A percentile compares a stretch with the other conserved stretches of the same genome.
These are phyloP conservation scores for Lindbergichthys nudifrons DNA, from an alignment of 2,797 vertebrate genomes.

Conservation along the genomic window DNA sequence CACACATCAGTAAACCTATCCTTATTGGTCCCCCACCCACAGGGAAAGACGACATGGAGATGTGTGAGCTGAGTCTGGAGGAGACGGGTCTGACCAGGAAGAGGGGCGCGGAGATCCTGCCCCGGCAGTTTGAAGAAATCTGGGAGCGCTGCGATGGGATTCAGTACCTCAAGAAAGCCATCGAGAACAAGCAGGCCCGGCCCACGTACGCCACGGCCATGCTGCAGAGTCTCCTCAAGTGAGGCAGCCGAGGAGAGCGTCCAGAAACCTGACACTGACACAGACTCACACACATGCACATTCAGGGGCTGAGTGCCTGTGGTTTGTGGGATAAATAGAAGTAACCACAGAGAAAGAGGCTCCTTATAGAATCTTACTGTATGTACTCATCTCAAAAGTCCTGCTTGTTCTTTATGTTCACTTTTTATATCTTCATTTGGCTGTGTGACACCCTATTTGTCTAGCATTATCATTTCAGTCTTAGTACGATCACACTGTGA, in stretches of 20 bases:
- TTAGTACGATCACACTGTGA: conserved; percentile 37
- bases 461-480: conserved; percentile 25
- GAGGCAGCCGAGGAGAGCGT: conserved; percentile 50
- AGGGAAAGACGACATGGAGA: conserved; percentile 99
- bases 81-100: conserved; percentile 98
- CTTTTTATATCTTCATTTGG: conserved; percentile 56
- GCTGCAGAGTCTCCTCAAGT: conserved; percentile 95
- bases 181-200: conserved; percentile 95
- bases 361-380: conserved; percentile 23
- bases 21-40: background rate
- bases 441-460: conserved; percentile 45
- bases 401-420: conserved; percentile 35
- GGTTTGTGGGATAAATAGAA: conserved; percentile 40
- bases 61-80: conserved; percentile 98
- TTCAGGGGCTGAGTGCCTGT: background rate
- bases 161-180: conserved; percentile 95
- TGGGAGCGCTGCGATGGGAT: conserved; percentile 99
- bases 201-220: conserved; percentile 97
- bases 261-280: conserved; percentile 25
- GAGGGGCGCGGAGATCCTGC: conserved; percentile 95
- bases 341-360: conserved; percentile 16
- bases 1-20: background rate
- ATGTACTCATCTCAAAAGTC: conserved; percentile 30
- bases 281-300: conserved; percentile 18
- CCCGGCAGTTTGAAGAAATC: conserved; percentile 96